Percentiles rank a stretch among this genome's conserved stretches.
Conservation (phyloP, 2,113 vertebrate genomes). For the Pachypanchax playfairii region DNA sequence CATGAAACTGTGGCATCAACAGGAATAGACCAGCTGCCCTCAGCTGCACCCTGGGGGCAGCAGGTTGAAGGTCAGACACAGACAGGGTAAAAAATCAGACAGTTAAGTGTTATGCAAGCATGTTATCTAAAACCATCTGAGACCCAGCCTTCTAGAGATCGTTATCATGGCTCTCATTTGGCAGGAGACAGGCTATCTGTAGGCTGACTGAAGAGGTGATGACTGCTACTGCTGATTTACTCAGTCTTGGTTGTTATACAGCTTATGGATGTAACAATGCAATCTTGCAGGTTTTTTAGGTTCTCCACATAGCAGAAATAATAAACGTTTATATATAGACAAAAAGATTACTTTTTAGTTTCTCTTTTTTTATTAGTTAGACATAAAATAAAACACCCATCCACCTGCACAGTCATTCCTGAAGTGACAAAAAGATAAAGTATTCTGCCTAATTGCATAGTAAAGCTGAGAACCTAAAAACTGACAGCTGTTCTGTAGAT, state of each 20-base stretch:
- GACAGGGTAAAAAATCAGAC: constrained; percentile 52
- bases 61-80: constrained; percentile 51
- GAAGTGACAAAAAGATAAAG: constrained; percentile 36
- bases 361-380: too few relatives aligned
- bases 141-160: constrained; percentile 53
- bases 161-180: constrained; percentile 58
- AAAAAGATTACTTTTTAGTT: not conserved
- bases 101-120: constrained; percentile 63
- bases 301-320: too few relatives aligned
- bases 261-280: not conserved
- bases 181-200: constrained; percentile 52
- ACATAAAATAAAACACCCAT: constrained; percentile 3
- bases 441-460: constrained; percentile 29
- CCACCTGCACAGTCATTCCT: constrained; percentile 26
- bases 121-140: constrained; percentile 67
- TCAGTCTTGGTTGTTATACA: not conserved
- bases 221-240: constrained; percentile 33
- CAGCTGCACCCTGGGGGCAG: constrained; percentile 46
- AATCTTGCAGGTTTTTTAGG: not conserved
- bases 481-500: constrained; percentile 2
- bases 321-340: not conserved
- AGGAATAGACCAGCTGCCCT: constrained; percentile 54
- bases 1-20: constrained; percentile 48
- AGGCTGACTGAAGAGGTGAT: constrained; percentile 55
- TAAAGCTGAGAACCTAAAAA: constrained; percentile 29